Evolutionary conservation across 2,888 invertebrate genomes (phyloP), one percentile per base, ranked within the genome.

Genomic region (Tenthredo livida): DNA sequence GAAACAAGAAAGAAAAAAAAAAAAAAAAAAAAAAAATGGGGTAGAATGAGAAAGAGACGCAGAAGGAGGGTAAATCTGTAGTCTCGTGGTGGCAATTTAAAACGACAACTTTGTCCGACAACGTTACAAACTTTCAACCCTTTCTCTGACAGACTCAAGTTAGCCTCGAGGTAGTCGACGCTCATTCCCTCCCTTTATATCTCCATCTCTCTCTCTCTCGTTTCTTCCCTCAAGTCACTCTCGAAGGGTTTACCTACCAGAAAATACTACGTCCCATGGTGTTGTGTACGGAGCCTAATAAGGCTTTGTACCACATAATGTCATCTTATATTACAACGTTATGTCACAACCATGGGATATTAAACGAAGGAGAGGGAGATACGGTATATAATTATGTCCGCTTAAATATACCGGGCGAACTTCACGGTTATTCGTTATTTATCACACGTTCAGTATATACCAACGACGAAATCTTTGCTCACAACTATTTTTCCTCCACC

Each of bases 61-160:
- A 29, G 29, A 77, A 50, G 29, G 40, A 43, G 25, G 40, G 80
- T 80, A 25, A 61, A 80, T 80, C 80, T 61, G 80, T 80, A 80
- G 80, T 80, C 80, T 80, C 80, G 80, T 43, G 80, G 80, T 80
- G 80, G 80, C 80, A 80, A 80, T 80, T 80, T 80, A 80, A 80
- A 80, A 61, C 80, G 80, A 80, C 80, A 80, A 80, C 80, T 80
- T 80, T 58, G 80, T 80, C 80, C 80, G n/a, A 80, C 80, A 29
- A 80, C 80, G 61, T 80, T 80, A 80, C 61, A 61, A 80, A 80
- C 37, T 80, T 80, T 80, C 21, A 80, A 33, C 80, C 80, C 61
- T 80, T 80, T 80, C 80, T 58, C 61, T 80, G 33, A 25, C 80
- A 80, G 80, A 80, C 21, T 80, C 80, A 40, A 61, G 58, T 80